Conservation (phyloP, 1,140 invertebrate genomes). For the Chlorops oryzae region DNA sequence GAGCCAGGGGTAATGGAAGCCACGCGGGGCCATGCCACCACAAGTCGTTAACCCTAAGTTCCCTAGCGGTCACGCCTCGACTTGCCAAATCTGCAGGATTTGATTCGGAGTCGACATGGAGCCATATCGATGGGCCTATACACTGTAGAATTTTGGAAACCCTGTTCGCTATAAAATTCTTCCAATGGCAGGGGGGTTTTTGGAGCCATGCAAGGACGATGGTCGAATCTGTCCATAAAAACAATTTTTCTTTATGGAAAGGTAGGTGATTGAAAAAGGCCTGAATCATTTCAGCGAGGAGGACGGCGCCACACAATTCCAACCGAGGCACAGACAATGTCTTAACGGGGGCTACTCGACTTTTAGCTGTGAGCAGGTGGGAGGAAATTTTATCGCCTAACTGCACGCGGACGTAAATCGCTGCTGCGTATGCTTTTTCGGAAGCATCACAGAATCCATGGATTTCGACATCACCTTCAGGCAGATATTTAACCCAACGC, state of each 20-base stretch:
- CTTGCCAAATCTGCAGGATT: constrained; percentile 40
- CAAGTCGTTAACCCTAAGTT: constrained; percentile 8
- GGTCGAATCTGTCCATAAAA: constrained; percentile 28
- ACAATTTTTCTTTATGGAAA: no score
- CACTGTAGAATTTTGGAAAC: constrained; percentile 38
- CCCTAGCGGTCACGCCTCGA: not conserved
- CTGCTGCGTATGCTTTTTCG: no score
- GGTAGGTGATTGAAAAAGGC: not conserved
- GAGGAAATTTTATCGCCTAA: no score
- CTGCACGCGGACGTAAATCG: no score
- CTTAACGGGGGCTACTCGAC: constrained; percentile 30
- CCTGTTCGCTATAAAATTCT: constrained; percentile 41
- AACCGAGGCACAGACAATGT: constrained; percentile 25
- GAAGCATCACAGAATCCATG: no score
- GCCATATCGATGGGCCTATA: constrained; percentile 36
- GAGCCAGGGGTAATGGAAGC: no score
- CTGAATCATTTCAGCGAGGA: constrained; percentile 17
- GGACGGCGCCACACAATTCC: constrained; percentile 26
- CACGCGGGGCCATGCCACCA: constrained; percentile 35
- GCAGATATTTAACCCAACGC: no score
- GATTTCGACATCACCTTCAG: no score
- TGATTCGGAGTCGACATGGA: constrained; percentile 29
- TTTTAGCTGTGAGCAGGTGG: constrained; percentile 18
- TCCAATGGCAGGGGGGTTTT: constrained; percentile 20
- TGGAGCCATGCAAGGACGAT: constrained; percentile 33